Conservation (phyloP, 2,113 vertebrate species). For the Malurus elegans region DNA sequence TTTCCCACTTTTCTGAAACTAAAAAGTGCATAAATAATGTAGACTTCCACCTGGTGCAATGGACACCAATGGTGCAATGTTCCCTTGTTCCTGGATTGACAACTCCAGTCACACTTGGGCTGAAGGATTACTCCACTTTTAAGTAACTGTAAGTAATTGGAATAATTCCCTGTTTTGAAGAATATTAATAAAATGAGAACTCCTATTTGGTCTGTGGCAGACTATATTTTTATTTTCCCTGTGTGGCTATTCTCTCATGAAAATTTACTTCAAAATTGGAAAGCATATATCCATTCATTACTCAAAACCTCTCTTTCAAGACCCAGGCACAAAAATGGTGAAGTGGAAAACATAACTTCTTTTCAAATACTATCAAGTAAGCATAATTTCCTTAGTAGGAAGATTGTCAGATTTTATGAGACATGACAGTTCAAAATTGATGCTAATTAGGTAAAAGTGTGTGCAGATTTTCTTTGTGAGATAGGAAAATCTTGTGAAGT, state of each 20-base stretch:
- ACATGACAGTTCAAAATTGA: background rate
- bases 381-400: background rate
- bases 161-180: background rate
- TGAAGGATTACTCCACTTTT: background rate
- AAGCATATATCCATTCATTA: background rate
- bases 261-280: background rate
- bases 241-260: background rate
- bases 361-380: background rate
- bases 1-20: background rate
- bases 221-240: background rate
- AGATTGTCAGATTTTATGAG: background rate
- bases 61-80: accelerated
- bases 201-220: background rate
- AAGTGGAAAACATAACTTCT: background rate
- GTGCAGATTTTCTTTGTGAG: background rate
- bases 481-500: background rate
- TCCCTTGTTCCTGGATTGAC: background rate
- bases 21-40: background rate
- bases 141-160: background rate
- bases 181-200: background rate
- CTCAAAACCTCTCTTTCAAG: background rate
- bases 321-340: background rate
- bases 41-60: background rate
- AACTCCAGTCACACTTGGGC: background rate
- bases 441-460: background rate